Evolutionary conservation across 2,797 vertebrate genomes (phyloP), one percentile per base, ranked within the genome.

Genomic region (Moxostoma hubbsi): DNA sequence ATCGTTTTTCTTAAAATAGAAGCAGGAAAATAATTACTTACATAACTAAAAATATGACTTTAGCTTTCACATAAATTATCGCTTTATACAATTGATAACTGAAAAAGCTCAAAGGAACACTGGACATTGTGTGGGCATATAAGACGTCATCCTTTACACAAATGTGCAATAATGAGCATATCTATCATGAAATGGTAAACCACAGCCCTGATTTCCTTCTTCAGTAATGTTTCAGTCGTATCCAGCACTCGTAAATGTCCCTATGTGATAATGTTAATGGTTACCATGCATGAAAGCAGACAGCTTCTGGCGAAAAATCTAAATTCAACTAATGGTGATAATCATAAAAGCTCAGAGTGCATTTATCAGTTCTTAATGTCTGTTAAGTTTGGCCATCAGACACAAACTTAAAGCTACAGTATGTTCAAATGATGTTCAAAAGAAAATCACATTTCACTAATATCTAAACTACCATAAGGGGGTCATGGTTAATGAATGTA

Each of bases 81-180:
- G 12, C 49, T 75, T 68, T 58, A 12, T 61, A 11, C 43, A 61
- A 68, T 11, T 36, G 36, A 36, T 36, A 36, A 18, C 13, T 51
- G 10, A 49, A 59, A 67, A 68, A 50, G 47, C 11, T 43, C 55
- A 74, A 73, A 47, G 82, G 47, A 50, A 49, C 46, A 76, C 81
- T 81, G 84, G 84, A 66, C 55, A 62, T 57, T 84, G 87, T 84
- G 87, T 84, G 88, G 91, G 89, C 81, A 89, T 90, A 87, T 83
- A 85, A 82, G 73, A 76, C 74, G 75, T 73, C 88, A 91, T 93
- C 86, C 87, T 89, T 91, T 90, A 89, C 64, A 75, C 51, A 58
- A 84, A 68, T 83, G 50, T 50, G 58, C 69, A 68, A 66, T 90
- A 91, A 92, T 91, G 90, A 90, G 85, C 71, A 85, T 36, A 92